These are phyloP conservation scores for Sympetrum striolatum DNA, from an alignment of 2,888 invertebrate genomes.

Conservation along the genomic window DNA sequence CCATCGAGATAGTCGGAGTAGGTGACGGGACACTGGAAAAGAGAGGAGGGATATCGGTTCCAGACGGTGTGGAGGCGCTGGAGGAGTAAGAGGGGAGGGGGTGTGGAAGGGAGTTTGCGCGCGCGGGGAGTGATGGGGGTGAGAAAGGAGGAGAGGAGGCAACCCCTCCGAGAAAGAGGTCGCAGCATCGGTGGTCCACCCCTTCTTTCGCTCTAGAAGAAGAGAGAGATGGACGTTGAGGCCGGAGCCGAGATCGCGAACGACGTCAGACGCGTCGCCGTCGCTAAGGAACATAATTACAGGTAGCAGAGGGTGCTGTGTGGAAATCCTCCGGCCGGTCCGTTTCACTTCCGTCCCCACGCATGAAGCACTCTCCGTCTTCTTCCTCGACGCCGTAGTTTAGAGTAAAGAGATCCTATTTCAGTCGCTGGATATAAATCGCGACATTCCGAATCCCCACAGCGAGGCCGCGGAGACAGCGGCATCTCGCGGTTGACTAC, in stretches of 20 bases:
- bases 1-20: constrained; percentile 30
- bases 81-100: neutral
- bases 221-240: constrained; percentile 43
- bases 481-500: neutral
- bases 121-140: constrained; percentile 40
- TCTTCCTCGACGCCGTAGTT: constrained; percentile 24
- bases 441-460: neutral
- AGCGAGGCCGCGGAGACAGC: neutral
- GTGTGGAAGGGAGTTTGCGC: constrained; percentile 36
- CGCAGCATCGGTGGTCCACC: constrained; percentile 43
- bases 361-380: constrained; percentile 22
- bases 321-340: neutral
- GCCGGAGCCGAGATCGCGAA: constrained; percentile 38
- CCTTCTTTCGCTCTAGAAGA: constrained; percentile 43
- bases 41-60: constrained; percentile 17
- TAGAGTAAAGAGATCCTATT: neutral
- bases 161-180: constrained; percentile 39
- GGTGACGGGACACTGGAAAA: constrained; percentile 20
- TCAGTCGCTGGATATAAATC: neutral
- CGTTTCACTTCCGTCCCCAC: constrained; percentile 29
- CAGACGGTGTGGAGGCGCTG: constrained; percentile 34
- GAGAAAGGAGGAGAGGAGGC: constrained; percentile 30
- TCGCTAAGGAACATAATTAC: constrained; percentile 33
- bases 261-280: constrained; percentile 34
- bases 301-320: constrained; percentile 41